Evolutionary conservation across 2,888 invertebrate genomes (phyloP).

Genomic region (Siphlonurus alternatus): DNA sequence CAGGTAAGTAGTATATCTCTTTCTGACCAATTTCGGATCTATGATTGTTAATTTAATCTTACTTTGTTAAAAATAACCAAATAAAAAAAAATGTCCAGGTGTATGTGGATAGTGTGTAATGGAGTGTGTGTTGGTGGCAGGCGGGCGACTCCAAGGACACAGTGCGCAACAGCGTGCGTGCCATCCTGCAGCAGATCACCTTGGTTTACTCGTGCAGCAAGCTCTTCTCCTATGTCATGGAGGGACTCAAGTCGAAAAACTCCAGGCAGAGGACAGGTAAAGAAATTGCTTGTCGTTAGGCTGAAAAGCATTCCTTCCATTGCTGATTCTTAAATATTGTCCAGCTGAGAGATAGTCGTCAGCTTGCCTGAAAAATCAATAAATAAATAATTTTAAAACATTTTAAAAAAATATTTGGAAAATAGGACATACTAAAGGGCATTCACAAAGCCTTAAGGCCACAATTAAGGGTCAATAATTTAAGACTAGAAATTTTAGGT

Average conservation of each 20-base stretch:
- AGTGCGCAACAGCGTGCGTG: slow-evolving; percentile 75
- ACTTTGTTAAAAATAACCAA: too few relatives aligned
- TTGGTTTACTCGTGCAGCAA: slow-evolving; percentile 77
- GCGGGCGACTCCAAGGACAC: slow-evolving; percentile 94
- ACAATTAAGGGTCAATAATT: too few relatives aligned
- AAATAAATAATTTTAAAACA: neutral
- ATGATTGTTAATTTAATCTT: too few relatives aligned
- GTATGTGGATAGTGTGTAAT: too few relatives aligned
- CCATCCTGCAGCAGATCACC: slow-evolving; percentile 68
- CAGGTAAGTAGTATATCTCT: neutral
- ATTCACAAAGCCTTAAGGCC: too few relatives aligned
- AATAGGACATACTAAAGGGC: neutral
- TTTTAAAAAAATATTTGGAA: neutral
- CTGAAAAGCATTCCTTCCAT: neutral
- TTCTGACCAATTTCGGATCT: neutral
- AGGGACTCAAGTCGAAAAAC: slow-evolving; percentile 92
- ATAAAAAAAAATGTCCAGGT: too few relatives aligned
- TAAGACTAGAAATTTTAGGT: too few relatives aligned
- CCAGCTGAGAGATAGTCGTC: neutral
- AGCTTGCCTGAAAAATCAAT: neutral
- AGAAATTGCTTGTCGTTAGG: slow-evolving; percentile 12
- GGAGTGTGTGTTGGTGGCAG: slow-evolving; percentile 26
- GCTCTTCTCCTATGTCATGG: slow-evolving; percentile 79
- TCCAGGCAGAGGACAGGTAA: slow-evolving; percentile 79
- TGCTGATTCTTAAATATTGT: neutral